Evolutionary conservation across 2,797 vertebrate genomes (phyloP), one percentile per base, ranked within the genome.

Genomic region (Peromyscus eremicus): DNA sequence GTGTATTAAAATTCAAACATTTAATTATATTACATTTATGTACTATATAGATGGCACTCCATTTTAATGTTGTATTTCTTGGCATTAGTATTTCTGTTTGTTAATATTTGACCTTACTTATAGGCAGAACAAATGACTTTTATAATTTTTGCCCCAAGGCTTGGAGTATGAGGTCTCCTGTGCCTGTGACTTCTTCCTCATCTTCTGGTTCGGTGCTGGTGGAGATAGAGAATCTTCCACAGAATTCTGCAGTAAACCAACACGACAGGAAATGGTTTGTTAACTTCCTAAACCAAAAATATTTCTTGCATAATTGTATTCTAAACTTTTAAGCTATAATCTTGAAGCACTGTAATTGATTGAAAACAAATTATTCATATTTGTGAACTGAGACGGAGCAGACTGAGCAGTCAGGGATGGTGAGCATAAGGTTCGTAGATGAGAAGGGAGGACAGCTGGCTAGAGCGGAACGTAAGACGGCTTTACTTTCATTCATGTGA

Each of bases 251-350:
- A 94, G 98, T 97, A 92, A 98, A 98, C 91, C 99, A 99, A 62
- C 98, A 98, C 37, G 99, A 99, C 97, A 99, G 99, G 97, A 99
- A 99, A 98, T 99, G 99, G 99, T 99, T 98, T 94, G 96, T 96
- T 97, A 94, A 96, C 21, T 89, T 89, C 96, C 94, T 97, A 94
- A 96, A 85, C 68, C 75, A 94, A 97, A 97, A 97, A 23, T 90
- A 89, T 87, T 97, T 16, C 93, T 98, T 96, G 49, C 85, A 96
- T 98, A 77, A 37, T 86, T 83, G 17, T 94, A 83, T 92, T 97
- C 75, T 71, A 80, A 93, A 92, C 89, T 91, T 91, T 60, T 52
- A 93, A 96, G 93, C 37, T 71, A 94, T 96, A 84, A 90, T 87
- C 70, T 77, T 81, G 62, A 75, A 92, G 14, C 73, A 77, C 75